Evolutionary conservation across 2,888 invertebrate species (phyloP).

Genomic region (Microctonus brassicae): DNA sequence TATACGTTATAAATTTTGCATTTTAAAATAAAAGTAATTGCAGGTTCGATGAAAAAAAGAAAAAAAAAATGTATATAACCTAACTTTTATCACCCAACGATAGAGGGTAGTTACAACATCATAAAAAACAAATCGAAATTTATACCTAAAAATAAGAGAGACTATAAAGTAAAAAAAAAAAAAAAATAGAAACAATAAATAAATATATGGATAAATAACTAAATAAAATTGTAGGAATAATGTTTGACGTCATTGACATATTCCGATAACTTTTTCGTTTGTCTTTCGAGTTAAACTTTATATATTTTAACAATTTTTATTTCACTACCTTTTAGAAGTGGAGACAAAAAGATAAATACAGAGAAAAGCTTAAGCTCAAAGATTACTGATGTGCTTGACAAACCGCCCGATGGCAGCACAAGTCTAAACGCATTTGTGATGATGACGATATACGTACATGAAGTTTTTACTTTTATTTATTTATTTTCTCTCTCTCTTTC

Average conservation of each 20-base stretch:
- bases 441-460: slow-evolving; percentile 12
- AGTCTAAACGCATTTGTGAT: neutral
- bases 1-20: slow-evolving; percentile 33
- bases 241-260: slow-evolving; percentile 7
- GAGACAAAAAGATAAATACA: neutral
- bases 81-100: slow-evolving; percentile 38
- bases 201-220: neutral
- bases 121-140: slow-evolving; percentile 14
- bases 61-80: slow-evolving; percentile 37
- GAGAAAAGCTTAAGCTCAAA: neutral
- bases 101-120: neutral
- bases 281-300: slow-evolving; percentile 4
- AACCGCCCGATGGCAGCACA: slow-evolving; percentile 46
- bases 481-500: slow-evolving; percentile 43
- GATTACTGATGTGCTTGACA: neutral
- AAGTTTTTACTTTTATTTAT: slow-evolving; percentile 30
- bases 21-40: slow-evolving; percentile 46
- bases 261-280: slow-evolving; percentile 1
- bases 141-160: neutral
- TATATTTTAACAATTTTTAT: slow-evolving; percentile 21
- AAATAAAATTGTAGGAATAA: too few species aligned
- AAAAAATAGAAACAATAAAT: neutral
- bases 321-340: slow-evolving; percentile 6
- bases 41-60: slow-evolving; percentile 39
- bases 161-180: neutral